These are phyloP conservation scores for Trissolcus brochymenae DNA, from an alignment of 2,888 invertebrate genomes.

Conservation along the genomic window DNA sequence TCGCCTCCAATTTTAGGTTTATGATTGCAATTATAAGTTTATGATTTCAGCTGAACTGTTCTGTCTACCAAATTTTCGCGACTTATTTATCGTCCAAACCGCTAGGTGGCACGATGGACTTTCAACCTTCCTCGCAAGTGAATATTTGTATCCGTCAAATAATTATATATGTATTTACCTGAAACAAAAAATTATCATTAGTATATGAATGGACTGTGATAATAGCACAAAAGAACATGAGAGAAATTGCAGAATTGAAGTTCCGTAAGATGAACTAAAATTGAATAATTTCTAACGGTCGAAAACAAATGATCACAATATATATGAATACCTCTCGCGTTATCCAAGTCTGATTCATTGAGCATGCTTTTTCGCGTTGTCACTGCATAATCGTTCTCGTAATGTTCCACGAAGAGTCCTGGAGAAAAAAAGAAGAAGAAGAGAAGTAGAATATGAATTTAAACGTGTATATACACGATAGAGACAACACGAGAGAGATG, in stretches of 20 bases:
- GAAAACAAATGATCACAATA: slow-evolving; percentile 65
- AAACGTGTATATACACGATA: slow-evolving; percentile 7
- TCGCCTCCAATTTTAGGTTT: not conserved
- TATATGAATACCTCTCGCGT: slow-evolving; percentile 63
- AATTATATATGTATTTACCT: too few relatives aligned
- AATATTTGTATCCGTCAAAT: too few relatives aligned
- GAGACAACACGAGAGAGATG: slow-evolving; percentile 39
- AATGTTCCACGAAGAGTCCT: slow-evolving; percentile 51
- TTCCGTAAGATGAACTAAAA: slow-evolving; percentile 56
- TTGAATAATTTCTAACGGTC: slow-evolving; percentile 61
- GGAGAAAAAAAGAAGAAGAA: slow-evolving; percentile 25
- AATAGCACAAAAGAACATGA: not conserved
- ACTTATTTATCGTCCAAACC: too few relatives aligned
- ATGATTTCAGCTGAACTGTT: not conserved
- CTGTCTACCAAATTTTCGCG: not conserved
- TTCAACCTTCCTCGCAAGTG: too few relatives aligned
- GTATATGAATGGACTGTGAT: not conserved
- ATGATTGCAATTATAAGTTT: not conserved
- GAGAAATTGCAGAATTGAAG: not conserved
- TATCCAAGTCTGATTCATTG: slow-evolving; percentile 70
- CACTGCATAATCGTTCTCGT: slow-evolving; percentile 67
- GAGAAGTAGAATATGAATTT: slow-evolving; percentile 10
- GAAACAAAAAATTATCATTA: too few relatives aligned
- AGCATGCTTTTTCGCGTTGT: slow-evolving; percentile 69
- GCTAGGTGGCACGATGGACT: too few relatives aligned